Evolutionary conservation across 1,140 invertebrate genomes (phyloP).

Genomic region (Melanaphis sacchari): DNA sequence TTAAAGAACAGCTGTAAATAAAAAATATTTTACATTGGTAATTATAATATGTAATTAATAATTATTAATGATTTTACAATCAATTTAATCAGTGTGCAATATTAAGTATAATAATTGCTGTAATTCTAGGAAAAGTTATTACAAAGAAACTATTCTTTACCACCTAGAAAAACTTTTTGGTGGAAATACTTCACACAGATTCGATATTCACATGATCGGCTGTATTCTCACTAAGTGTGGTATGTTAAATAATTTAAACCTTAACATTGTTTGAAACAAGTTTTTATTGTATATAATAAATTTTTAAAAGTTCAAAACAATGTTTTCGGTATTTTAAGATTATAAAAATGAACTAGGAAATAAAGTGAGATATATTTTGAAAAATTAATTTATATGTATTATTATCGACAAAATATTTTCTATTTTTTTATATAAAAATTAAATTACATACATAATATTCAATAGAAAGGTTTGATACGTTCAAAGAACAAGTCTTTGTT

Average conservation of each 20-base stretch:
- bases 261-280: neutral
- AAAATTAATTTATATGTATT: neutral
- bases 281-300: neutral
- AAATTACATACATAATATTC: neutral
- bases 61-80: neutral
- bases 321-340: neutral
- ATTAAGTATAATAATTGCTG: neutral
- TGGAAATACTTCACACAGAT: neutral
- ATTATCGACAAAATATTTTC: neutral
- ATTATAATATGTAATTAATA: neutral
- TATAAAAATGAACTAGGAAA: neutral
- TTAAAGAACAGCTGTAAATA: neutral
- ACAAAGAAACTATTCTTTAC: neutral
- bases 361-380: neutral
- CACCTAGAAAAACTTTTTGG: neutral
- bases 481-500: neutral
- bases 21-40: neutral
- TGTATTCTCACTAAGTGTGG: neutral
- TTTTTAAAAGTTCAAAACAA: neutral
- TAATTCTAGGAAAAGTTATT: neutral
- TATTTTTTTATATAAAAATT: neutral
- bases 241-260: slow-evolving; percentile 15
- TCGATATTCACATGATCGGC: neutral
- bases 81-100: neutral
- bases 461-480: neutral